A percentile compares a stretch with the other conserved stretches of the same genome.
These are phyloP conservation scores for Orthonychiurus folsomi DNA, from an alignment of 2,888 invertebrate species.

Conservation along the genomic window DNA sequence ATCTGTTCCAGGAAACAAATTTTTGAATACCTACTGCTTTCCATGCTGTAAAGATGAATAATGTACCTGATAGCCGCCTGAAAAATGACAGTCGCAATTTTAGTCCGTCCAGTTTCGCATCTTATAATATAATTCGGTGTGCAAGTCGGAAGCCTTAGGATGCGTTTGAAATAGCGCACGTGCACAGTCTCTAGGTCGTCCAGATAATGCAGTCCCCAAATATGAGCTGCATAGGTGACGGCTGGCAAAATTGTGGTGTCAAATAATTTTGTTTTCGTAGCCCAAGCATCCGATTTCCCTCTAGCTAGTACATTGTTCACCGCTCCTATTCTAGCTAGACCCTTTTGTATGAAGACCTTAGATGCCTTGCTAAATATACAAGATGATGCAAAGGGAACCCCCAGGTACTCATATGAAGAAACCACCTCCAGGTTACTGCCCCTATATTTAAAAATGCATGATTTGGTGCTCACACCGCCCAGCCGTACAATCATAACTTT, in stretches of 20 bases:
- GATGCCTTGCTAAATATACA: neutral
- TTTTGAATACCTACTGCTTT: neutral
- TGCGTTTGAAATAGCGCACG: neutral
- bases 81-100: neutral
- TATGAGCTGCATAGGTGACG: neutral
- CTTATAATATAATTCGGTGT: neutral
- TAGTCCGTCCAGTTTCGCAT: neutral
- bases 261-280: neutral
- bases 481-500: conserved; percentile 7
- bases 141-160: neutral
- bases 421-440: neutral
- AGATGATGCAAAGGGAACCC: neutral
- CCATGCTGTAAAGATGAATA: neutral
- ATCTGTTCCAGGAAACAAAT: neutral
- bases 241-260: neutral
- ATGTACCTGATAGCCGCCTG: neutral
- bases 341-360: neutral
- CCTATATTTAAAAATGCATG: neutral
- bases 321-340: neutral
- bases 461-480: neutral
- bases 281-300: neutral
- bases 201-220: neutral
- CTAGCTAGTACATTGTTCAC: neutral
- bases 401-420: neutral
- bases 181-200: neutral